Evolutionary conservation across 2,113 vertebrate species (phyloP), one percentile per base, ranked within the genome.

Genomic region (Pimephales promelas): DNA sequence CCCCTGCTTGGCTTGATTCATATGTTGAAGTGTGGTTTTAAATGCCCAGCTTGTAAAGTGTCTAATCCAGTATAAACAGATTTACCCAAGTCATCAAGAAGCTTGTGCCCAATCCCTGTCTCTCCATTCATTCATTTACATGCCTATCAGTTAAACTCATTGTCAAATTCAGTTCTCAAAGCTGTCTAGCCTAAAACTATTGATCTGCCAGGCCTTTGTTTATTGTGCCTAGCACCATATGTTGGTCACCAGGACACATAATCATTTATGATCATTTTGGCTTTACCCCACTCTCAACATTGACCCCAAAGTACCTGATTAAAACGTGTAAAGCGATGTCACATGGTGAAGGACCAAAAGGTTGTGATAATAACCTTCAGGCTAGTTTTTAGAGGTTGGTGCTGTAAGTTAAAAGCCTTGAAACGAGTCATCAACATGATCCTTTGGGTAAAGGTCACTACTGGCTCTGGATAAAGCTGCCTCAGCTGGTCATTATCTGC

Each of bases 201-300:
- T 89, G 89, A 90, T 89, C 81, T 34, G 24, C 72, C 74, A 74
- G 18, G 75, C 52, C 77, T 87, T 87, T 89, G 87, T 87, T 82
- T 82, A 83, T 81, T 89, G 80, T 79, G 70, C 66, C 62, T 79
- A 24, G 75, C 22, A 47, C 49, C 70, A 68, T 75, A 74, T 81
- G 68, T 20, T 49, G 66, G 70, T 28, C 57, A 43, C 72, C 28
- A 34, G 45, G 40, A 87, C 86, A 87, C 80, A 84, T 43, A 66
- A 66, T 79, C 26, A 86, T 64, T 59, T 24, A 59, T 80, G 14
- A 77, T 87, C 70, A 82, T 66, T 45, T 31, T 57, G 71, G 43
- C 31, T 43, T 84, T 66, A 75, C 71, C 62, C 74, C 28, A 43
- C 34, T 40, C 56, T 56, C 26, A 75, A 52, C 28, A 66, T 14